A percentile compares a stretch with the other conserved stretches of the same genome.
Evolutionary conservation across 1,140 invertebrate genomes (phyloP).

Genomic region (Zaprionus ghesquierei): DNA sequence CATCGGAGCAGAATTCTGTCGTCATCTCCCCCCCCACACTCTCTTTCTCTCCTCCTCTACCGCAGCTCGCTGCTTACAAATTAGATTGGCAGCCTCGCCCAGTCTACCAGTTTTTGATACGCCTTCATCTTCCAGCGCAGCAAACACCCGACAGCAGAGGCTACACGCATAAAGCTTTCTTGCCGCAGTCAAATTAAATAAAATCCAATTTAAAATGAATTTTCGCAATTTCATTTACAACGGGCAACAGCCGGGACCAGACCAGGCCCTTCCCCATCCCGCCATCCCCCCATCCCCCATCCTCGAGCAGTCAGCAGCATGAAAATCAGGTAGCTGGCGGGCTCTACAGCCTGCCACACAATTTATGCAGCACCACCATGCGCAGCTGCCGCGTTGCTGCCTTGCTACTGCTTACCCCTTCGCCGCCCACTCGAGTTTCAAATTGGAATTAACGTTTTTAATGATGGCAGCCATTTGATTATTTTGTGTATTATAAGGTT

Average conservation of each 20-base stretch:
- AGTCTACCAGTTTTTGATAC: slow-evolving; percentile 2
- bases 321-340: slow-evolving; percentile 34
- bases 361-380: slow-evolving; percentile 37
- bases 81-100: slow-evolving; percentile 62
- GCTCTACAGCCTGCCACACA: slow-evolving; percentile 7
- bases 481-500: slow-evolving; percentile 2
- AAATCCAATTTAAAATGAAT: slow-evolving; percentile 82
- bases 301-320: background rate
- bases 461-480: slow-evolving; percentile 57
- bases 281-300: background rate
- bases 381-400: background rate
- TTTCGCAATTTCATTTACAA: slow-evolving; percentile 81
- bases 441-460: slow-evolving; percentile 81
- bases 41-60: background rate
- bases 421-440: slow-evolving; percentile 50
- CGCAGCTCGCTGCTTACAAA: slow-evolving; percentile 46
- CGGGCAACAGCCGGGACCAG: slow-evolving; percentile 30
- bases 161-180: slow-evolving; percentile 73
- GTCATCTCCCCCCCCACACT: background rate
- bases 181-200: slow-evolving; percentile 80
- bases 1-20: slow-evolving; percentile 61
- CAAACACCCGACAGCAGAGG: no score
- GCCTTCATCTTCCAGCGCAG: slow-evolving; percentile 5
- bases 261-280: background rate
- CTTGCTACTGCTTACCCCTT: slow-evolving; percentile 6